Conservation (phyloP, 2,888 invertebrate species). For the Mesoligia furuncula region DNA sequence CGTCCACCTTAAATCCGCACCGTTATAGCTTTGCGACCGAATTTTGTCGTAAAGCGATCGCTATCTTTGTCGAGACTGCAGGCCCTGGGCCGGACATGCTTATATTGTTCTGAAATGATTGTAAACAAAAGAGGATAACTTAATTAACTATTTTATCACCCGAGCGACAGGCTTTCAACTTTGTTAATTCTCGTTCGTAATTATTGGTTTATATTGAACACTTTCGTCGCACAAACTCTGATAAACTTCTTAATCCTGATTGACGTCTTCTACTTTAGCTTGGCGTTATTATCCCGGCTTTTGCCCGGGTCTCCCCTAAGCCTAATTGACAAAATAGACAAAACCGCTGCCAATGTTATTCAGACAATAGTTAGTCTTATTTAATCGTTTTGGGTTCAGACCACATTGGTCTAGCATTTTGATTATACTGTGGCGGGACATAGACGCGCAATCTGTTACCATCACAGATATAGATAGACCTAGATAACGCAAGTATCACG, state of each 20-base stretch:
- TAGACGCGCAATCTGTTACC: background rate
- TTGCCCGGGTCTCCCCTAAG: background rate
- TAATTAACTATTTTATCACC: background rate
- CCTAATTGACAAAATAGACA: conserved; percentile 25
- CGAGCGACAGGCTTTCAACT: conserved; percentile 1
- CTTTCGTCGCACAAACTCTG: background rate
- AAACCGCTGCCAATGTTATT: background rate
- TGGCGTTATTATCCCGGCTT: conserved; percentile 8
- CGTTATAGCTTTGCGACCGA: too few species aligned
- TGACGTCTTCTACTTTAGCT: conserved; percentile 24
- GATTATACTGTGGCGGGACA: background rate
- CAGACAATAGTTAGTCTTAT: background rate
- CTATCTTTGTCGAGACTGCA: too few species aligned
- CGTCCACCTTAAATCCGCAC: too few species aligned
- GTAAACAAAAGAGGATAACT: background rate
- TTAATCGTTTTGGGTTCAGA: background rate
- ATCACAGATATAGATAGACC: too few species aligned
- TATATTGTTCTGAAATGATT: background rate
- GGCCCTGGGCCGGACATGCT: background rate
- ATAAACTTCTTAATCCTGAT: conserved; percentile 18
- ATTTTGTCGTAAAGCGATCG: too few species aligned
- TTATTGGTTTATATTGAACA: background rate
- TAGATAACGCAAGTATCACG: too few species aligned
- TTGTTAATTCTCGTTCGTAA: background rate
- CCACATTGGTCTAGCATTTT: background rate